Evolutionary conservation across 2,888 invertebrate species (phyloP), one percentile per base, ranked within the genome.

Genomic region (Stenolophus ochropezus): DNA sequence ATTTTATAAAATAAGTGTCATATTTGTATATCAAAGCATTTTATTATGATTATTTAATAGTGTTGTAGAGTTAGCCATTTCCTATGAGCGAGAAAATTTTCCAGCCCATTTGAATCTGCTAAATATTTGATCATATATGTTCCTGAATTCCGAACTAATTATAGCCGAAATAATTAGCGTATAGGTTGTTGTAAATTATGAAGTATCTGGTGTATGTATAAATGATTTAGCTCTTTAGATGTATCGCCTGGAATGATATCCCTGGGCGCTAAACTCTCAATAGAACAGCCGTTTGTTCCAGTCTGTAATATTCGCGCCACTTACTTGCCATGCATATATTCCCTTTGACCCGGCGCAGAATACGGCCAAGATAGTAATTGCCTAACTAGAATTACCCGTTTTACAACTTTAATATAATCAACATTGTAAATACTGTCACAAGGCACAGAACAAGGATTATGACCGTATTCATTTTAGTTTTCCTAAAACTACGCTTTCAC

Each of bases 261-360:
- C 73, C 73, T 49, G 0, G 47, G 20, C 73, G 49, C 23, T 49
- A 21, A 73, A 49, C n/a, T 73, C 73, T 73, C 73, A 20, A 73
- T 49, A 73, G 47, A 23, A 27, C 23, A 11, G 49, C 21, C 23
- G 73, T 73, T 73, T 73, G 73, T 73, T 73, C 73, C n/a, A 69
- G 18, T n/a, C 61, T 14, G 69, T 73, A 49, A 75, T 56, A 75
- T 27, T 51, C 56, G 11, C 18, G 27, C 75, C 75, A 76, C 56
- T 76, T 76, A 76, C 56, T 56, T 53, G 27, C 16, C 58, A 76
- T 76, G 76, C 33, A 76, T 76, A 76, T 25, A 76, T 76, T 76
- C 76, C 18, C 76, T 76, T 76, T 76, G 76, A 76, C 58, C 42
- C 33, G 2, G n/a, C 33, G 33, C 27, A 27, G 27, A 4, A 27